A percentile compares a stretch with the other conserved stretches of the same genome.
These are phyloP conservation scores for Oncorhynchus masou DNA, from an alignment of 2,113 vertebrate species.

Conservation along the genomic window DNA sequence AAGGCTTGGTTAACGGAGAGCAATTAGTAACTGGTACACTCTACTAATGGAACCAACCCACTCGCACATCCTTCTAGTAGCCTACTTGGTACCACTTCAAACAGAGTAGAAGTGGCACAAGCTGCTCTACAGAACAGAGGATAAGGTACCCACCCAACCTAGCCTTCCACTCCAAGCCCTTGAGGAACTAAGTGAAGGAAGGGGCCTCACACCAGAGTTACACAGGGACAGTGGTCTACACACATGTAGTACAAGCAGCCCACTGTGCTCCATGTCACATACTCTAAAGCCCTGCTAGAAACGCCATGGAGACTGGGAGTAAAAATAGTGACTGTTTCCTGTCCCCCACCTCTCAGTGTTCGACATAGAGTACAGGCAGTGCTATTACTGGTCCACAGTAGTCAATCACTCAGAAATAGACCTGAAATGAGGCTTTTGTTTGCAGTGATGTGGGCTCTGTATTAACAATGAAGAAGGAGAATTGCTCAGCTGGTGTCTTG, in stretches of 20 bases:
- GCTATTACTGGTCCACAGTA: background rate
- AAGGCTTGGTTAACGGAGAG: constrained; percentile 8
- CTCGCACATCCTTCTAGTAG: background rate
- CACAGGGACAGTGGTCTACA: constrained; percentile 24
- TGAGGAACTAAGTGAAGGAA: background rate
- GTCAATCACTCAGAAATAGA: background rate
- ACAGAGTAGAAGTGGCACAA: background rate
- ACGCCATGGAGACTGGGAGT: constrained; percentile 36
- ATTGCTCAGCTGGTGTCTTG: background rate
- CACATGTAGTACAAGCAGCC: constrained; percentile 24
- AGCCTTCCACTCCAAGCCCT: background rate
- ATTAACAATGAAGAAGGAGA: background rate
- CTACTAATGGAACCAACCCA: background rate
- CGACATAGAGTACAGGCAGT: background rate
- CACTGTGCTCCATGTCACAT: constrained; percentile 49
- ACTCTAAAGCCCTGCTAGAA: constrained; percentile 27
- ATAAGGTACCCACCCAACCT: background rate
- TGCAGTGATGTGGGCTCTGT: too few relatives aligned
- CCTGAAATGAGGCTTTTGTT: background rate
- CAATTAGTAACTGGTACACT: constrained; percentile 4
- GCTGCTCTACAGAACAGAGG: background rate
- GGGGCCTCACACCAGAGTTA: background rate
- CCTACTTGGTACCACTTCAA: background rate
- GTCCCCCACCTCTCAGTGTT: constrained; percentile 12
- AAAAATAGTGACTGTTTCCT: constrained; percentile 70